Percentiles rank a stretch among this genome's conserved stretches.
Conservation (phyloP, 1,140 invertebrate genomes). For the Akabosia matsudoensis region DNA sequence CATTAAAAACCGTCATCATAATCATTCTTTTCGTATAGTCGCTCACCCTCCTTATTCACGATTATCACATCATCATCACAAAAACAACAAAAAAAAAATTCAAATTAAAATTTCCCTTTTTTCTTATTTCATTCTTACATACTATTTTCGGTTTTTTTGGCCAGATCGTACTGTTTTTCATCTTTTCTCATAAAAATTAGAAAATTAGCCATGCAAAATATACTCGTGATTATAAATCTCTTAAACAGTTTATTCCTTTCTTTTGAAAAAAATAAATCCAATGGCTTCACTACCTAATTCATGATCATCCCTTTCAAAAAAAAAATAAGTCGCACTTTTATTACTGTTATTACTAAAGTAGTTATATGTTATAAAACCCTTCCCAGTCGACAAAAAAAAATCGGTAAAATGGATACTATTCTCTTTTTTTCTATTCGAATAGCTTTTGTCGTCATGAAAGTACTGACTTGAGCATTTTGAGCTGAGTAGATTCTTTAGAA, state of each 20-base stretch:
- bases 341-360: background rate
- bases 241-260: background rate
- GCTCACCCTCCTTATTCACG: background rate
- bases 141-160: background rate
- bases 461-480: too few relatives aligned
- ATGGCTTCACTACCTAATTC: background rate
- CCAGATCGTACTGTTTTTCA: background rate
- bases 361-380: too few relatives aligned
- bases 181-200: background rate
- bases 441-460: too few relatives aligned
- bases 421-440: too few relatives aligned
- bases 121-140: background rate
- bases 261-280: slow-evolving; percentile 35
- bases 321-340: background rate
- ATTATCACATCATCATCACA: background rate
- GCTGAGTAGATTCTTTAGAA: too few relatives aligned
- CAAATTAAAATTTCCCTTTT: slow-evolving; percentile 5
- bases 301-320: background rate
- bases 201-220: slow-evolving; percentile 1
- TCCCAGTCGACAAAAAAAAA: too few relatives aligned
- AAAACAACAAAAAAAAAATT: background rate
- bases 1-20: slow-evolving; percentile 1
- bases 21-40: background rate
- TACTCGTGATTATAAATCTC: background rate
- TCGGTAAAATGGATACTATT: too few relatives aligned